phyloP scores from a whole-genome alignment of 2,797 vertebrate genomes.

The Thamnophis elegans region DNA sequence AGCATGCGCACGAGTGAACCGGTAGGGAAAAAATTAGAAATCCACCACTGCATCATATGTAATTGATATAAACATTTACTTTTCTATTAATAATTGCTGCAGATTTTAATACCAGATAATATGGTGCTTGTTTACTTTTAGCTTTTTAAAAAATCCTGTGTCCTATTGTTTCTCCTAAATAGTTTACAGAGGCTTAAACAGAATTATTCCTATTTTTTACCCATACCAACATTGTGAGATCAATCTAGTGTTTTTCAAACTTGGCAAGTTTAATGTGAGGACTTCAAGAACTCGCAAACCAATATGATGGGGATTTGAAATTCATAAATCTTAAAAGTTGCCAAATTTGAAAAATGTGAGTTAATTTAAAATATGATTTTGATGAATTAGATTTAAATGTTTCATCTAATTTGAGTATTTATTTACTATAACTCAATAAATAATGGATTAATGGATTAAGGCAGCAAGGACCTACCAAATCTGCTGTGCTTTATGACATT shows the following conservation, averaged over 20 bases:
- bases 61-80: background rate
- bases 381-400: background rate
- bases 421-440: background rate
- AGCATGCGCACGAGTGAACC: too few relatives aligned
- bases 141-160: background rate
- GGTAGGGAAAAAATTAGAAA: too few relatives aligned
- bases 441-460: background rate
- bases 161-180: background rate
- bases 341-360: background rate
- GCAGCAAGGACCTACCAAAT: background rate
- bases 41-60: too few relatives aligned
- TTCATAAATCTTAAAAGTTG: background rate
- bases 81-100: background rate
- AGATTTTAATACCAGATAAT: background rate
- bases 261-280: background rate
- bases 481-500: background rate
- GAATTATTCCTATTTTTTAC: background rate
- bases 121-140: background rate
- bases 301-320: background rate
- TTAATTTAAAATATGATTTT: background rate
- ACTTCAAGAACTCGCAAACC: background rate
- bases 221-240: background rate
- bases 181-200: background rate
- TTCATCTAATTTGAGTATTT: background rate
- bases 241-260: background rate